These are phyloP conservation scores for Smithornis capensis DNA, from an alignment of 2,113 vertebrate species.

Conservation along the genomic window DNA sequence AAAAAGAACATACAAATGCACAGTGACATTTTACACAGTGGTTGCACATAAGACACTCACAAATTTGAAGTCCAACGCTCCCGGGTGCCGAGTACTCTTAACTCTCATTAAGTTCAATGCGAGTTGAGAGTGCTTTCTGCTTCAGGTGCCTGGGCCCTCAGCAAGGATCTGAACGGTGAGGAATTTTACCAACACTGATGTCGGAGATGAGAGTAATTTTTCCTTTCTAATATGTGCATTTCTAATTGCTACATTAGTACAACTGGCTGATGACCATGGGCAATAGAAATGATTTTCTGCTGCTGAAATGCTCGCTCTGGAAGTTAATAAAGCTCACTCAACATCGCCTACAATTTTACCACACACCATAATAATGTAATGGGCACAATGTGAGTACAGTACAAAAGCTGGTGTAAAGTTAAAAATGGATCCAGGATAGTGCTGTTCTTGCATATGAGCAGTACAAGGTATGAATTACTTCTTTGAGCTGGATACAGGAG, in stretches of 20 bases:
- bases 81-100: background rate
- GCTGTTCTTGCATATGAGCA: background rate
- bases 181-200: background rate
- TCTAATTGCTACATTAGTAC: slow-evolving; percentile 11
- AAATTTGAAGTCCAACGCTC: background rate
- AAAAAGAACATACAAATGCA: background rate
- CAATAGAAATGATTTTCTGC: background rate
- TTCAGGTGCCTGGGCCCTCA: background rate
- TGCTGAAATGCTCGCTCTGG: background rate
- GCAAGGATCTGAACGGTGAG: background rate
- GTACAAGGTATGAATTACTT: background rate
- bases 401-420: background rate
- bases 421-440: background rate
- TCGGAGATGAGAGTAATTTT: background rate
- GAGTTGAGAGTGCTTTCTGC: background rate
- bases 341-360: slow-evolving; percentile 42
- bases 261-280: background rate
- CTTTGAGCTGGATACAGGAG: background rate
- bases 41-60: background rate
- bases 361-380: background rate
- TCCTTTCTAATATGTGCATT: background rate
- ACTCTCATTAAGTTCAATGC: background rate
- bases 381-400: background rate
- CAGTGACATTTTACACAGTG: background rate
- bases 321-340: slow-evolving; percentile 46